Evolutionary conservation across 2,888 invertebrate species (phyloP).

Genomic region (Girardia tigrina): DNA sequence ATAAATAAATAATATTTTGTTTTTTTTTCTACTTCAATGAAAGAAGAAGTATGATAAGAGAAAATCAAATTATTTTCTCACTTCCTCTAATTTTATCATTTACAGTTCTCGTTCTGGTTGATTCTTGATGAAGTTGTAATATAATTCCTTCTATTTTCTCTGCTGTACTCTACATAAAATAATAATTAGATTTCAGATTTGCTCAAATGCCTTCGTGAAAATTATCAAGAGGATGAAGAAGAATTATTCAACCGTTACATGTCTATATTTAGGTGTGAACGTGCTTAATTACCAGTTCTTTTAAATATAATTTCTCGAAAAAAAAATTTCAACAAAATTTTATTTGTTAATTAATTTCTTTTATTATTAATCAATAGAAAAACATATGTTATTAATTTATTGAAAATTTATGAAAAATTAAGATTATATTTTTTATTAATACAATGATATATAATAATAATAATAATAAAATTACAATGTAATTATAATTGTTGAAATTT

Average conservation of each 20-base stretch:
- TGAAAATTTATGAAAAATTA: not conserved
- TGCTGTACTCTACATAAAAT: not conserved
- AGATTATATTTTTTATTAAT: not conserved
- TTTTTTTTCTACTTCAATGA: slow-evolving; percentile 14
- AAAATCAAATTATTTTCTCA: slow-evolving; percentile 13
- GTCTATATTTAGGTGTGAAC: slow-evolving; percentile 20
- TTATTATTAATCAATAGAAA: too few relatives aligned
- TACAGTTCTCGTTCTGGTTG: not conserved
- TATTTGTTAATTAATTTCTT: not conserved
- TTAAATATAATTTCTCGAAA: not conserved
- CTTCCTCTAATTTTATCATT: slow-evolving; percentile 11
- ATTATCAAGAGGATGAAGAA: slow-evolving; percentile 20
- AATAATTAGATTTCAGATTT: slow-evolving; percentile 7
- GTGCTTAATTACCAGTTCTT: slow-evolving; percentile 5
- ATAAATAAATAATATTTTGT: not conserved
- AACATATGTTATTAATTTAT: not conserved
- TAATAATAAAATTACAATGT: too few relatives aligned
- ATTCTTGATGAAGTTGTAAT: slow-evolving; percentile 16
- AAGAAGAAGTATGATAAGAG: not conserved
- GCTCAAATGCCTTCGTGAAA: not conserved
- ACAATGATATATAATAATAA: too few relatives aligned
- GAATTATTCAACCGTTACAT: slow-evolving; percentile 8
- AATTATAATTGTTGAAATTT: too few relatives aligned
- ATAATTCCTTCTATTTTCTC: slow-evolving; percentile 20
- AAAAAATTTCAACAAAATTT: slow-evolving; percentile 16